phyloP scores from a whole-genome alignment of 2,888 invertebrate genomes.

The Metellina segmentata region DNA sequence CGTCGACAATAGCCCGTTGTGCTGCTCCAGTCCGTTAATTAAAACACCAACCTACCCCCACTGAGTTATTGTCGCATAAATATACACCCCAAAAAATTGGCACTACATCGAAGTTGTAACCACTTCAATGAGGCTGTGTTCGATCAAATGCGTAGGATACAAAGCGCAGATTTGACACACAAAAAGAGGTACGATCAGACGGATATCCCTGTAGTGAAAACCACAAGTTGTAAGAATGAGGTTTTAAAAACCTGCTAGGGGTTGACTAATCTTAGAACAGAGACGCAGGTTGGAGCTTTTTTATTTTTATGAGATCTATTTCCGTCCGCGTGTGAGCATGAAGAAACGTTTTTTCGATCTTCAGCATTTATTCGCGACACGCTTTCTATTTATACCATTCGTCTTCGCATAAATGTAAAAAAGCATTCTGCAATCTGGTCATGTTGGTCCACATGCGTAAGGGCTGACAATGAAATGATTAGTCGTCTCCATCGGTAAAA shows the following conservation, averaged over 20 bases:
- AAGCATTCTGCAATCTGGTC: neutral
- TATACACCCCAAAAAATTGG: too few relatives aligned
- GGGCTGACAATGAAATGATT: neutral
- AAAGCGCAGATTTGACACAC: too few relatives aligned
- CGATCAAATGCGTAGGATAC: too few relatives aligned
- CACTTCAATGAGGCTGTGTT: too few relatives aligned
- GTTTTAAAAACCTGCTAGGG: neutral
- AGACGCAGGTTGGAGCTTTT: slow-evolving; percentile 23
- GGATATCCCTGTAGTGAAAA: neutral
- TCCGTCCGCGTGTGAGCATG: slow-evolving; percentile 38
- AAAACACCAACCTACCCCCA: too few relatives aligned
- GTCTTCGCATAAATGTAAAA: neutral
- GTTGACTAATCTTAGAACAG: slow-evolving; percentile 59
- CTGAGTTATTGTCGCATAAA: too few relatives aligned
- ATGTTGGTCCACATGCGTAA: neutral
- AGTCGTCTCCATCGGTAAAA: neutral
- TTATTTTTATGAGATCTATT: slow-evolving; percentile 34
- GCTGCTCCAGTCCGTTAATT: too few relatives aligned
- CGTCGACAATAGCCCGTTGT: too few relatives aligned
- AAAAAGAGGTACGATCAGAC: too few relatives aligned
- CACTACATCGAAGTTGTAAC: too few relatives aligned
- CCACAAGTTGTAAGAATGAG: neutral
- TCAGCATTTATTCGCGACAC: slow-evolving; percentile 12
- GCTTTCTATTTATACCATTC: slow-evolving; percentile 39
- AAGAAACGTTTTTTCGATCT: slow-evolving; percentile 31